Evolutionary conservation across 2,797 vertebrate species (phyloP), one percentile per base, ranked within the genome.

Genomic region (Rhincodon typus): DNA sequence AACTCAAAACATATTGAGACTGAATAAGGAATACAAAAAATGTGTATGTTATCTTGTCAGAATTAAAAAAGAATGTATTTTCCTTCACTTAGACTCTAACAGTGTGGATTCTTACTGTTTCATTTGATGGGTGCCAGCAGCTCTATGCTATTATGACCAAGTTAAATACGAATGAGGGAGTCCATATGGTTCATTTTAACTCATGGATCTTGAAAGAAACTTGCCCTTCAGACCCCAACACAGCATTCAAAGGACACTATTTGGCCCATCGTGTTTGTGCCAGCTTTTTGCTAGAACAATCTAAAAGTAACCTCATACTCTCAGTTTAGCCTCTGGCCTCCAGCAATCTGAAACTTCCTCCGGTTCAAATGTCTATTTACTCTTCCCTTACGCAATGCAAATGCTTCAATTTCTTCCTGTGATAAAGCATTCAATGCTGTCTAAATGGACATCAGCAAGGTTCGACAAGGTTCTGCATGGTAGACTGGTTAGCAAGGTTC

Each of bases 1-100:
- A 93, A 93, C 62, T 93, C 90, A 67, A 93, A 93, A 93, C 90
- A 93, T 38, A 93, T 93, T 93, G 90, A 69, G 66, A 17, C 38
- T 93, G 90, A 42, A 93, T 50, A 93, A 69, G 90, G 10, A 93
- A 62, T n/a, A 66, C 12, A 69, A 69, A n/a, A 93, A 66, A 21
- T 42, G 62, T 93, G 90, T 42, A 93, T 21, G 23, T 67, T 88
- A 13, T 19, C n/a, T 67, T 93, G 34, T 67, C 66, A 67, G 38
- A 38, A 93, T 42, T 67, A 42, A n/a, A n/a, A 66, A 91, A n/a
- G n/a, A 88, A 4, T 88, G 87, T 66, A 67, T 42, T 93, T 69
- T 69, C n/a, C n/a, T n/a, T n/a, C n/a, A n/a, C n/a, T n/a, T n/a
- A n/a, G n/a, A n/a, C n/a, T n/a, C n/a, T n/a, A 42, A 42, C 38